Evolutionary conservation across 2,113 vertebrate genomes (phyloP).

Genomic region (Phylloscopus whistleri): DNA sequence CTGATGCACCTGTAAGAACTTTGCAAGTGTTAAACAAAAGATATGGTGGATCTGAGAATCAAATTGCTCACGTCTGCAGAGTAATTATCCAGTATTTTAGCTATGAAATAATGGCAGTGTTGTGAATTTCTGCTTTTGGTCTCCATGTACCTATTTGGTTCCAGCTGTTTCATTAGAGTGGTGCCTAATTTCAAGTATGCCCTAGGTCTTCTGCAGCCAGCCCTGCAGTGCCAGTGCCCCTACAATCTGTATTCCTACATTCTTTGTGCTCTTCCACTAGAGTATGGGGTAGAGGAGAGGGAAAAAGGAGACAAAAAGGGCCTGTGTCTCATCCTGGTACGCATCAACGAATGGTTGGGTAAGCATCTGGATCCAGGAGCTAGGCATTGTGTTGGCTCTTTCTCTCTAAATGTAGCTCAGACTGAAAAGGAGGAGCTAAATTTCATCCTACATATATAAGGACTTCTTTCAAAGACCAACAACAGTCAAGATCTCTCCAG

Average conservation of each 20-base stretch:
- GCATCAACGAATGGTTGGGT: background rate
- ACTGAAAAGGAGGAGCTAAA: background rate
- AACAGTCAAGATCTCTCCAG: rapidly evolving
- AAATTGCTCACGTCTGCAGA: background rate
- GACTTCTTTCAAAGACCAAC: background rate
- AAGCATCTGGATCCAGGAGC: background rate
- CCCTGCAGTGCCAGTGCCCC: background rate
- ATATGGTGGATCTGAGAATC: background rate
- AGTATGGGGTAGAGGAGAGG: background rate
- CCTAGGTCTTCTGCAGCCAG: background rate
- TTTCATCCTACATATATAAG: background rate
- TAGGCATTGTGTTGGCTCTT: background rate
- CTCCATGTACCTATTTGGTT: background rate
- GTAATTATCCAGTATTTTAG: background rate
- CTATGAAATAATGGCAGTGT: background rate
- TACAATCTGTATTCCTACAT: background rate
- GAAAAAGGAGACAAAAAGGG: background rate
- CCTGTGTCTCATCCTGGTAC: background rate
- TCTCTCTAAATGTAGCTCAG: background rate
- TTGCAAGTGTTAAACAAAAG: background rate
- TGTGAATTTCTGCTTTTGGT: background rate
- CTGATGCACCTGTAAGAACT: background rate
- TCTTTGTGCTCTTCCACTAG: background rate
- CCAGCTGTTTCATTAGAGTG: background rate
- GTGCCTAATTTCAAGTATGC: background rate